Base-by-base conservation (phyloP, 2,888 invertebrate genomes). In the Pristionchus arcanus region DNA sequence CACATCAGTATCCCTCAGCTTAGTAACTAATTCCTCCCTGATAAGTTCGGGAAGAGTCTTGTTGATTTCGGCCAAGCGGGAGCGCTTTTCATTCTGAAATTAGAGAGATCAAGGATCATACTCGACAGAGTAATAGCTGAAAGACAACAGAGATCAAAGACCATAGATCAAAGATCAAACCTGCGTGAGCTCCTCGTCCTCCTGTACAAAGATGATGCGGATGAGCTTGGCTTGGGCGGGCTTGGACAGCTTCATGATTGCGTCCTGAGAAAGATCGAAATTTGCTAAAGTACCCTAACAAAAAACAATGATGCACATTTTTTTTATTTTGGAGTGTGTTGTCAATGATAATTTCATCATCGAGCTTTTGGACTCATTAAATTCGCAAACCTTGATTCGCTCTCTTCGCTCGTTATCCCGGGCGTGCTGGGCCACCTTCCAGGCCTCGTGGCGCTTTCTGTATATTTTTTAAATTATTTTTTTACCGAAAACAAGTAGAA, bases 211-310 rank as follows among this genome's bases (percentile, higher is more conserved):
- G 21, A 88, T 88, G 55, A 88, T 88, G 19, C 87, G 71, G 25
- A 88, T 88, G 55, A 88, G 87, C 55, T 88, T 88, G 53, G 87
- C 66, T 15, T 88, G 87, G 25, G 87, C 87, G 53, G 87, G 87
- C 74, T 88, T 88, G 19, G 87, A 88, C 9, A 88, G 34, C 42
- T 74, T 71, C 74, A 88, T 71, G 74, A 88, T 74, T 0, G 87
- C 87, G 55, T 88, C 87, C 87, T 88, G 68, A 59, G 19, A 74
- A 53, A 28, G 5, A 68, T 21, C 31, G 25, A 28, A 25, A 81
- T 34, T 42, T 31, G 13, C 3, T 28, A n/a, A 7, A 71, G n/a
- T 31, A 28, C 34, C 4, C 71, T 15, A 34, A 71, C 15, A 34
- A 16, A 1, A 25, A 15, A 28, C 28, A n/a, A n/a, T 16, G 13